These are phyloP conservation scores for Tachysurus vachellii DNA, from an alignment of 2,113 vertebrate species.

Conservation along the genomic window DNA sequence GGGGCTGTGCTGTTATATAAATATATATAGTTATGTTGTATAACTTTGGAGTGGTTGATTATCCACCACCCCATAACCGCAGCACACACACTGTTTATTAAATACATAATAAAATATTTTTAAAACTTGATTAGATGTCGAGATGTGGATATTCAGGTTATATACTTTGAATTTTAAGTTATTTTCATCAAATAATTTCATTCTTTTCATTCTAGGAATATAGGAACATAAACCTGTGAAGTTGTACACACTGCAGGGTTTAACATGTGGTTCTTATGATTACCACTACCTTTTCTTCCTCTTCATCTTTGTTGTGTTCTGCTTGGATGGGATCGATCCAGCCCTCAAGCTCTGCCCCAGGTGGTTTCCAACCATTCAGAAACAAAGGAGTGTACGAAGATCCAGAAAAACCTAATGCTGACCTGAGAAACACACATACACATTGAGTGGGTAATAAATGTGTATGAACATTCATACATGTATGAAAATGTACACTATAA, in stretches of 20 bases:
- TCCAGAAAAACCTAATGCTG: constrained; percentile 73
- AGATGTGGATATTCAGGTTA: no score
- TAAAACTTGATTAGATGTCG: no score
- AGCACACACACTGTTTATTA: not conserved
- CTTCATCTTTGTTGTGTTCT: constrained; percentile 79
- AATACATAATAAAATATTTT: no score
- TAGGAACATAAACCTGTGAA: not conserved
- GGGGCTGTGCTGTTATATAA: not conserved
- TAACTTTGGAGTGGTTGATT: not conserved
- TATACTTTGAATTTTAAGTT: no score
- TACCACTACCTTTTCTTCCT: constrained; percentile 69
- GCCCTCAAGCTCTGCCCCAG: constrained; percentile 69
- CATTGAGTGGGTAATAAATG: not conserved
- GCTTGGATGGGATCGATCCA: constrained; percentile 86
- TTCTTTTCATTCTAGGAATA: not conserved
- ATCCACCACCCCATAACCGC: not conserved
- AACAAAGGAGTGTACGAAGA: constrained; percentile 77
- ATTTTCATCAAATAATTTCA: not conserved
- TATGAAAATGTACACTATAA: not conserved
- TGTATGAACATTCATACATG: not conserved
- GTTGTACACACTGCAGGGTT: not conserved
- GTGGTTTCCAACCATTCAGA: constrained; percentile 78
- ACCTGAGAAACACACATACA: constrained; percentile 58
- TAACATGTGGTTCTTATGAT: constrained; percentile 30
- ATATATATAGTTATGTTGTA: not conserved